Base-by-base conservation (phyloP, 2,888 invertebrate species). In the Epinotia ramella region DNA sequence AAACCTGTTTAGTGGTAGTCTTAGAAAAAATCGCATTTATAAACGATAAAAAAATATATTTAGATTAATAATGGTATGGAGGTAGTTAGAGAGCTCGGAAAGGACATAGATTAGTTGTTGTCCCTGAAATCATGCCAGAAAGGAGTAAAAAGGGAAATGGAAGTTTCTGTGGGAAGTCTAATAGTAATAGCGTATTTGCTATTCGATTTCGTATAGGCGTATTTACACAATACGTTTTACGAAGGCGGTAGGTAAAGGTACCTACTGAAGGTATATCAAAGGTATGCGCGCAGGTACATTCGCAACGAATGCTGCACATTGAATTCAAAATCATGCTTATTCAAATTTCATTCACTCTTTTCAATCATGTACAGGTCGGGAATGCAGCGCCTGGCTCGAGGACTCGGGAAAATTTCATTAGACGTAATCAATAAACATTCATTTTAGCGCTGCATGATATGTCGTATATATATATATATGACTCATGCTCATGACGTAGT, bases 301-400 rank as follows among this genome's bases (percentile, higher is more conserved):
- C 18, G 24, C 40, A 40, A 40, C 11, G n/a, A 68, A 4, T 44
- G 18, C 24, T 33, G 56, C 67, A 70, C 49, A 70, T 66, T 70
- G 71, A 60, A 75, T 62, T 33, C 18, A 18, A 49, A 73, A 71
- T 66, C 60, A 71, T 71, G 66, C 71, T 66, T 75, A 71, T 75
- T 75, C 66, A 75, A 66, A 71, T 62, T 33, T 60, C 65, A 62
- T 75, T 75, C 71, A 66, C 56, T 66, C 73, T 74, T 71, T 75
- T 75, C 75, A 71, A 71, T 75, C 75, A 71, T 40, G 69, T 28
- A 66, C 66, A 70, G 57, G 28, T 68, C 46, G 59, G 24, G 65
- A 33, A 24, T 53, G 75, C 53, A 60, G 24, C 28, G 63, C 69
- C 44, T 57, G 46, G 20, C 40, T 64, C 49, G 75, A 60, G 46